Base-by-base conservation (phyloP, 2,113 vertebrate species). In the Chinchilla lanigera region DNA sequence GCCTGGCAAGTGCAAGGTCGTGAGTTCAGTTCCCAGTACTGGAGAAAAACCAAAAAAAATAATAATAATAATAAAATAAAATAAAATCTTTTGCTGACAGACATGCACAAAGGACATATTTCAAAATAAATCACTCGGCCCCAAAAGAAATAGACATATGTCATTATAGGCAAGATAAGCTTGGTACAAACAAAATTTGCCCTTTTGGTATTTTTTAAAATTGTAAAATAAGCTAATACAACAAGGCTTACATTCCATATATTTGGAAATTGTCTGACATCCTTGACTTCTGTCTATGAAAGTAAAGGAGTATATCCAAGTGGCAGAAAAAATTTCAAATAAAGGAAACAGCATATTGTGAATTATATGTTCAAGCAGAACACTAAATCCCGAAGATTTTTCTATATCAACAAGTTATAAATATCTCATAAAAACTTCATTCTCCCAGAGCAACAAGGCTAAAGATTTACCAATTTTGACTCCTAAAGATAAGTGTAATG, bases 71-170 rank as follows among this genome's bases (percentile, higher is more conserved):
- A n/a, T n/a, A n/a, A n/a, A n/a, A n/a, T n/a, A n/a, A n/a, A n/a
- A n/a, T 95, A 97, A 93, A 95, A 89, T 89, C 52, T 93, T 63
- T 86, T 54, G 63, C 69, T 86, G 41, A 90, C 41, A 85, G 24
- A 93, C 67, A n/a, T 60, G 54, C 86, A 82, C 91, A 92, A 90
- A 96, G 93, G 94, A 96, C 94, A 96, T 78, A 85, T 50, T 50
- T 95, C 86, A 96, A 95, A 47, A 93, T 93, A 96, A 95, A 97
- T 93, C 97, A 97, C 35, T 52, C 84, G 73, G 91, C 86, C 67
- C 91, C 92, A 67, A 91, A 94, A 86, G 80, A n/a, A 94, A 94
- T 50, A 84, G 80, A 50, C 54, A 89, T 80, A 41, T 93, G 87
- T 95, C 91, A 95, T 81, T 89, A 90, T 12, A 94, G 24, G 69